Base-by-base conservation (phyloP, 2,797 vertebrate species). In the Vespertilio murinus region DNA sequence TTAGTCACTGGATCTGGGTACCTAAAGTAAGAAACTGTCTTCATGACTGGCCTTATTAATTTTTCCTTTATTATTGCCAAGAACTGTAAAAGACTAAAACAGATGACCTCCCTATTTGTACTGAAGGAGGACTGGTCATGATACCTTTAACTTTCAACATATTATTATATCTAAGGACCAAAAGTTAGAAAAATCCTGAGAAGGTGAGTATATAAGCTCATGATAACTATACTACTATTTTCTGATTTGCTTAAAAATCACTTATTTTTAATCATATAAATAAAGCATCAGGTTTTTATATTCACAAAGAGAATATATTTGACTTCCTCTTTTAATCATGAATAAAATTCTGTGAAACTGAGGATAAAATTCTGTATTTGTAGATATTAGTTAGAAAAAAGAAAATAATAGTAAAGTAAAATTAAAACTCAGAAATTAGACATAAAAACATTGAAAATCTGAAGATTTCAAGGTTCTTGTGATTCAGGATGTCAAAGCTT, bases 41-140 rank as follows among this genome's bases (percentile, higher is more conserved):
- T 96, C 54, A 87, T 40, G 82, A 96, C 94, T 45, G 70, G 67
- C 94, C 96, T 97, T 97, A 97, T 93, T 98, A 77, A 18, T 93
- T 97, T 98, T 97, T 96, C 97, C 97, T 96, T 97, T 98, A 96
- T 98, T 97, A 97, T 97, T 96, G 90, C 92, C 83, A 97, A 71
- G 80, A 96, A 87, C 0, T 40, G 67, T 92, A 96, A 95, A 95
- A 87, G 54, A 93, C 88, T 91, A 96, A 95, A 96, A 91, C 84
- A 93, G 94, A 94, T 90, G 80, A 93, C 78, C 52, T 95, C n/a
- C 54, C 47, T 84, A 40, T 94, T 93, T 88, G 40, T 80, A 61
- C 59, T 33, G 5, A 90, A 80, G 73, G 85, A 90, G 18, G 33
- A 38, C 13, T 92, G 67, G 59, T 88, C 59, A 84, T 35, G 54